phyloP scores from a whole-genome alignment of 1,140 invertebrate species.

The Pygmarrhopalites habei region DNA sequence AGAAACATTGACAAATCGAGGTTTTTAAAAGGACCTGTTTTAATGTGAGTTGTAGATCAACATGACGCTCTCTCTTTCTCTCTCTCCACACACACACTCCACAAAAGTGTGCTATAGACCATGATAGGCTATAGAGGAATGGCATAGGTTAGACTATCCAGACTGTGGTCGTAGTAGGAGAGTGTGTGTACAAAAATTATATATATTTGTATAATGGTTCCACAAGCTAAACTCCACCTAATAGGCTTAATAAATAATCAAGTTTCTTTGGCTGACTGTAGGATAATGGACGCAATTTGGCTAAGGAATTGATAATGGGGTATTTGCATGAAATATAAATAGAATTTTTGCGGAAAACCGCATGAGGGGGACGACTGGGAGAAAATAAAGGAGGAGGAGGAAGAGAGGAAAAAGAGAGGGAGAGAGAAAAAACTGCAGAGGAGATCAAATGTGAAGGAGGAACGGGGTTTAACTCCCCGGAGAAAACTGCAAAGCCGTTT shows the following conservation, averaged over 20 bases:
- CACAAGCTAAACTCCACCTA: background rate
- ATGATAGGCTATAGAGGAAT: no score
- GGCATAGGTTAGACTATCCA: no score
- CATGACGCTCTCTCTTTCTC: background rate
- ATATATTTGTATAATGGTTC: no score
- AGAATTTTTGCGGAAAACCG: conserved; percentile 16
- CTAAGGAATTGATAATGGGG: conserved; percentile 15
- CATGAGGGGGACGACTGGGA: background rate
- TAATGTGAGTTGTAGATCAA: conserved; percentile 5
- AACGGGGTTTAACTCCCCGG: conserved; percentile 9
- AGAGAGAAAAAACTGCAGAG: conserved; percentile 9
- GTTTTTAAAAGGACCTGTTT: conserved; percentile 17
- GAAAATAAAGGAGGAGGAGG: background rate
- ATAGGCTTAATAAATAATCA: conserved; percentile 18
- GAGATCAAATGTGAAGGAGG: conserved; percentile 18
- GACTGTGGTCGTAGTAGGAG: no score
- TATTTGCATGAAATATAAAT: conserved; percentile 18
- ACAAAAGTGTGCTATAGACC: no score
- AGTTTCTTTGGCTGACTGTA: background rate
- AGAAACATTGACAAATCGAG: conserved; percentile 19
- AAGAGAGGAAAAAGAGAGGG: background rate
- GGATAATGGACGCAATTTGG: conserved; percentile 11
- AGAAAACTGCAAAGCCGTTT: conserved; percentile 15
- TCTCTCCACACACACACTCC: no score
- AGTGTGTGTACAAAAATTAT: no score